Evolutionary conservation across 2,113 vertebrate genomes (phyloP).

Genomic region (Calidris pygmaea): DNA sequence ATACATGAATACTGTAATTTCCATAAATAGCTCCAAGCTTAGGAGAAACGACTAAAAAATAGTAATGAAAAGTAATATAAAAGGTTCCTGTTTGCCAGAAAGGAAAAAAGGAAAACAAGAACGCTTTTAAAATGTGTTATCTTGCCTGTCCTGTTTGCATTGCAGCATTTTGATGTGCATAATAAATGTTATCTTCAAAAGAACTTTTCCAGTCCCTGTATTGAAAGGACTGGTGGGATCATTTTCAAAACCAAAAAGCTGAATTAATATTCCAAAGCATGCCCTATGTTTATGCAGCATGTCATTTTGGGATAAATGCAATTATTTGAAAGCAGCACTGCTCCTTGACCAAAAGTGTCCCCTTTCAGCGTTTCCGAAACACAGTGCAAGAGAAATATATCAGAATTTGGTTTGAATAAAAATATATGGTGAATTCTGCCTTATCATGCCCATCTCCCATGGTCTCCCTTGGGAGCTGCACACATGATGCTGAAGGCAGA

Average conservation of each 20-base stretch:
- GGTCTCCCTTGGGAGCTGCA: neutral
- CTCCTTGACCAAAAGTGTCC: neutral
- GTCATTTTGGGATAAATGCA: constrained; percentile 52
- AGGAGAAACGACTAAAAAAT: constrained; percentile 55
- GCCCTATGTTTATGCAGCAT: constrained; percentile 65
- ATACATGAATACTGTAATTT: constrained; percentile 62
- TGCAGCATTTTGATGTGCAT: constrained; percentile 64
- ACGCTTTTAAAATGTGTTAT: constrained; percentile 61
- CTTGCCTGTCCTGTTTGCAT: constrained; percentile 73
- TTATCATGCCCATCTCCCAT: neutral
- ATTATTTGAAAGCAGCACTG: constrained; percentile 23
- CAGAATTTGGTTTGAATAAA: constrained; percentile 63
- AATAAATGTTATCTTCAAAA: constrained; percentile 61
- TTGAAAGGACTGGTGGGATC: constrained; percentile 37
- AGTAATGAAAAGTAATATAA: constrained; percentile 36
- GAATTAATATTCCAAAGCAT: constrained; percentile 71
- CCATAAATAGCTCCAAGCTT: constrained; percentile 53
- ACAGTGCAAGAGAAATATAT: constrained; percentile 46
- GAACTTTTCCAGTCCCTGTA: constrained; percentile 42
- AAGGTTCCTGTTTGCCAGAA: constrained; percentile 62
- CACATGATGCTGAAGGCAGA: neutral
- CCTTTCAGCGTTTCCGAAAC: neutral
- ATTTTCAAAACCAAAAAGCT: constrained; percentile 56
- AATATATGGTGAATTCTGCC: constrained; percentile 37
- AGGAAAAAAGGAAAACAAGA: neutral